Evolutionary conservation across 2,113 vertebrate genomes (phyloP), one percentile per base, ranked within the genome.

Genomic region (Ciconia stormi): DNA sequence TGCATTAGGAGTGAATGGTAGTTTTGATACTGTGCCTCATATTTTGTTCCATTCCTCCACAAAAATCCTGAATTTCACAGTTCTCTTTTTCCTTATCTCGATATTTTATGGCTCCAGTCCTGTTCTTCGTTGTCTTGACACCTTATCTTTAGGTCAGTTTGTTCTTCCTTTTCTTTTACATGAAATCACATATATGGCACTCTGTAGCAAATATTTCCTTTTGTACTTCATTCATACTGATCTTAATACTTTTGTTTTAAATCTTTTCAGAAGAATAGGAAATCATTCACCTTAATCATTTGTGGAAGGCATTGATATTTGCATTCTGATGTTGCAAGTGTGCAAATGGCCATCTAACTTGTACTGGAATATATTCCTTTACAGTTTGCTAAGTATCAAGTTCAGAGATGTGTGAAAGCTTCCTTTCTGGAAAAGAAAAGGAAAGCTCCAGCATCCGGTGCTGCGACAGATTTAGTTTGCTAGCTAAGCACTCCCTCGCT

Each of bases 391-490:
- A 82, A 90, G 49, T 73, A 13, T 65, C 2, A 6, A 8, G 85
- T 71, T 81, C 71, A 86, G 85, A 56, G 69, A 30, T 0, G 5
- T 82, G 58, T 89, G 70, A 93, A 83, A 94, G 17, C 53, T 92
- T 93, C 82, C 79, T 63, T 93, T 93, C 67, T 89, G 79, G 70
- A 44, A 79, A 40, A 86, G 80, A 82, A 84, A 47, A 76, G 82
- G 63, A 70, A 63, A 90, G 42, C 74, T 90, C 71, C 3, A 0
- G 4, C 32, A 52, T 79, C 70, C 1, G 4, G 74, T 9, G 44
- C 70, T 1, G 2, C 1, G 12, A 32, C 46, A 50, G 82, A 78
- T 88, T 49, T 66, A 78, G 59, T 18, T 74, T 86, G 76, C 85
- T 84, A 62, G 85, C 90, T 77, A 70, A 94, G 90, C 82, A 7